Evolutionary conservation across 2,113 vertebrate species (phyloP), one percentile per base, ranked within the genome.

Genomic region (Callospermophilus lateralis): DNA sequence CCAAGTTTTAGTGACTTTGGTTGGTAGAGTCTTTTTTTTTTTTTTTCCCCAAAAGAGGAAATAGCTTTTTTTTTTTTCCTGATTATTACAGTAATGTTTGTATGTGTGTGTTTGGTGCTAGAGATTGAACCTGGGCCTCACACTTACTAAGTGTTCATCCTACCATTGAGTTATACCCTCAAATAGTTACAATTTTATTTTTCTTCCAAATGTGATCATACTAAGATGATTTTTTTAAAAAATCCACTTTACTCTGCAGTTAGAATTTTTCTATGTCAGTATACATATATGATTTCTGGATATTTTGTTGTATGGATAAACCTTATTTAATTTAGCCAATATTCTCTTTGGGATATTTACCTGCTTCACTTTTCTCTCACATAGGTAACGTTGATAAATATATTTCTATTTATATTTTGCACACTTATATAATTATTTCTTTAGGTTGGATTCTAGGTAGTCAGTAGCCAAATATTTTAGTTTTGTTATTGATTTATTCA

Each of bases 401-500:
- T 89, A 61, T 92, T 96, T 94, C 87, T 92, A 45, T 74, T 81
- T 96, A 53, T 6, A 83, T 68, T 90, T 92, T 78, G 61, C 3
- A 89, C 6, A 90, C 65, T 90, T 92, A 32, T 28, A 74, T 92
- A 77, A 65, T 91, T 88, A 70, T 92, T 95, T 95, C 84, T 92
- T 95, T 5, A 77, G 63, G 73, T 91, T 96, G 73, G 91, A 85
- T 97, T 95, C 42, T 28, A 78, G 70, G 58, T 81, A 74, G 19
- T 95, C 86, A 91, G 65, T 89, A 83, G 42, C 86, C 73, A 93
- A 34, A 58, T 95, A 84, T 96, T 93, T 76, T 93, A 91, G 42
- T 95, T 96, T 96, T 28, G 58, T 76, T 89, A 42, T 87, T 95
- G 63, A 91, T 94, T 93, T 30, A 95, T 91, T 96, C 78, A 89